phyloP scores from a whole-genome alignment of 2,113 vertebrate genomes.

The Gobiocypris rarus region DNA sequence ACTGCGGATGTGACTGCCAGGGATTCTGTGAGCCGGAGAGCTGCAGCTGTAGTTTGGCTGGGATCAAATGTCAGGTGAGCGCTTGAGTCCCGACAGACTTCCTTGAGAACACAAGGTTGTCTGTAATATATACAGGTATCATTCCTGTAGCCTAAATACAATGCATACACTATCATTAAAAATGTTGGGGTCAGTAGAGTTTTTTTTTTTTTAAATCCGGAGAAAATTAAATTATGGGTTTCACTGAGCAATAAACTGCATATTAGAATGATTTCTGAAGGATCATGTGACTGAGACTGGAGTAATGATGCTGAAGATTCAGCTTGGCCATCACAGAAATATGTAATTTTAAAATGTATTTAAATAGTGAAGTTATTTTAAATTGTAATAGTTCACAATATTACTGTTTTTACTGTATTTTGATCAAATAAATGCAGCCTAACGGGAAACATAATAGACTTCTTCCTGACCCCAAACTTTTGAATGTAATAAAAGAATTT shows the following conservation, averaged over 20 bases:
- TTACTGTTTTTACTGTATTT: not conserved
- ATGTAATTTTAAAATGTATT: not conserved
- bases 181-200: too few species aligned
- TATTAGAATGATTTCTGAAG: too few species aligned
- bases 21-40: constrained; percentile 93
- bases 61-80: constrained; percentile 96
- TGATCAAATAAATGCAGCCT: not conserved
- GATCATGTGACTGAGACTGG: too few species aligned
- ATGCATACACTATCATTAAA: too few species aligned
- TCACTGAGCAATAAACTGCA: too few species aligned
- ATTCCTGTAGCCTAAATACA: not conserved
- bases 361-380: not conserved
- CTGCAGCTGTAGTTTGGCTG: constrained; percentile 91
- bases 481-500: too few species aligned
- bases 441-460: not conserved
- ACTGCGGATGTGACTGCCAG: constrained; percentile 92
- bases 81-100: not conserved
- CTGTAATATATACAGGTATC: not conserved
- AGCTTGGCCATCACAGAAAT: not conserved
- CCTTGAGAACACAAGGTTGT: not conserved
- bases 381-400: not conserved
- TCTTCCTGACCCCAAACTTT: too few species aligned
- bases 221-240: too few species aligned
- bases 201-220: too few species aligned
- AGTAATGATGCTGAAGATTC: not conserved